Evolutionary conservation across 2,113 vertebrate genomes (phyloP), one percentile per base, ranked within the genome.

Genomic region (Grallaria varia): DNA sequence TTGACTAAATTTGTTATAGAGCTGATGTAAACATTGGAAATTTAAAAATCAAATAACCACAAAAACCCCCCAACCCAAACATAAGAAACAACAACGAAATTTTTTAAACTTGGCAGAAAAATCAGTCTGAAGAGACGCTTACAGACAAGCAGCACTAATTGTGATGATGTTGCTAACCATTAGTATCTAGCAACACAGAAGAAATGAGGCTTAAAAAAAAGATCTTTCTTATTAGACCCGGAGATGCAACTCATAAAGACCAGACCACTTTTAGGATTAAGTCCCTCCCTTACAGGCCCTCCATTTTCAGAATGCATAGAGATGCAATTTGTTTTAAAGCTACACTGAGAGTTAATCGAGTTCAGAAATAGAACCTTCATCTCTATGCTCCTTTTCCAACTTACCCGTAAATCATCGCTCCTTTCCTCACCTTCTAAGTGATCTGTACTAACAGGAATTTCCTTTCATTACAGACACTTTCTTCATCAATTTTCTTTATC

Each of bases 361-460:
- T 71, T 40, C n/a, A 89, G 8, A 50, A 94, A 56, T 5, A 50
- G 33, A 82, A 25, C 2, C 14, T 71, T 52, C 14, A 67, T 12
- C 22, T 60, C 73, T 28, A 40, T 0, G 0, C 3, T 81, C 8
- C 17, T 79, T 49, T 84, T 25, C 31, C 10, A 1, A 44, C 20
- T 55, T 82, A 45, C 0, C 1, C 28, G 40, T 56, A 80, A 86
- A 44, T n/a, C 3, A 44, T 7, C 11, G 59, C 47, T 76, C 45
- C 27, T 49, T 62, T 45, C 37, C 25, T 24, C 3, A 53, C 2
- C 3, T 33, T 83, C 24, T 40, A 81, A 71, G 27, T 10, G 2
- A 35, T 15, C 30, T 47, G 25, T 25, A 60, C 59, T 78, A 63
- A 59, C 8, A 31, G 16, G 11, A 91, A 47, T 69, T 84, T 47